A percentile compares a stretch with the other conserved stretches of the same genome.
Evolutionary conservation across 2,888 invertebrate species (phyloP).

Genomic region (Tricholauxania praeusta): DNA sequence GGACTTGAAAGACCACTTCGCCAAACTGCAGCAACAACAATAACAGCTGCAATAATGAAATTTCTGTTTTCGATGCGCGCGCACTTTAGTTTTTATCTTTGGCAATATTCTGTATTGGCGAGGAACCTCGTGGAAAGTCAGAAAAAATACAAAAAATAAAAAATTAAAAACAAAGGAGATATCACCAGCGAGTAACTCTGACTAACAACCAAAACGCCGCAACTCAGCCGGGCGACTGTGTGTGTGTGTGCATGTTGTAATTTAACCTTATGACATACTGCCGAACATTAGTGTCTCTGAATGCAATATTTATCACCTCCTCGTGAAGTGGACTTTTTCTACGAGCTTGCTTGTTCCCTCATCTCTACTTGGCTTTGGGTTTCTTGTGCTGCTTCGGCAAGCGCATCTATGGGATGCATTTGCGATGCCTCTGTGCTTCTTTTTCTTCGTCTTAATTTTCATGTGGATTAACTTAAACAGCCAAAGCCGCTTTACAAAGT

Average conservation of each 20-base stretch:
- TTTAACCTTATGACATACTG: constrained; percentile 60
- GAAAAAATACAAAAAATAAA: not conserved
- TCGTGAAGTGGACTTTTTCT: constrained; percentile 43
- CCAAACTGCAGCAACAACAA: not conserved
- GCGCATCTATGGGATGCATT: constrained; percentile 10
- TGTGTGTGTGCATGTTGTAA: constrained; percentile 58
- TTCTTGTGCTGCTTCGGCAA: not conserved
- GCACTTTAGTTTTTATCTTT: constrained; percentile 27
- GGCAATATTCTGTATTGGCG: not conserved
- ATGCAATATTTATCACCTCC: constrained; percentile 58
- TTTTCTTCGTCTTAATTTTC: not conserved
- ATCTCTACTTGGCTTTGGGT: not conserved
- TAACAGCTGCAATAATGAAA: too few relatives aligned
- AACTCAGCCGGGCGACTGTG: constrained; percentile 25
- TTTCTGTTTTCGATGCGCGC: constrained; percentile 6
- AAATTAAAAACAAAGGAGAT: not conserved
- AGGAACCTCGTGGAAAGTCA: not conserved
- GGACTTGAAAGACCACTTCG: not conserved
- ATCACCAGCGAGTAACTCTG: not conserved
- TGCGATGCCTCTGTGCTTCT: not conserved
- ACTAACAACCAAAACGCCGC: constrained; percentile 15
- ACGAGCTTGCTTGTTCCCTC: not conserved
- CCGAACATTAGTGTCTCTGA: constrained; percentile 56
- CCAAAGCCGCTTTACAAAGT: constrained; percentile 23
- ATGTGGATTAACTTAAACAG: constrained; percentile 31